A percentile compares a stretch with the other conserved stretches of the same genome.
Evolutionary conservation across 2,888 invertebrate genomes (phyloP).

Genomic region (Pandemis cinnamomeana): DNA sequence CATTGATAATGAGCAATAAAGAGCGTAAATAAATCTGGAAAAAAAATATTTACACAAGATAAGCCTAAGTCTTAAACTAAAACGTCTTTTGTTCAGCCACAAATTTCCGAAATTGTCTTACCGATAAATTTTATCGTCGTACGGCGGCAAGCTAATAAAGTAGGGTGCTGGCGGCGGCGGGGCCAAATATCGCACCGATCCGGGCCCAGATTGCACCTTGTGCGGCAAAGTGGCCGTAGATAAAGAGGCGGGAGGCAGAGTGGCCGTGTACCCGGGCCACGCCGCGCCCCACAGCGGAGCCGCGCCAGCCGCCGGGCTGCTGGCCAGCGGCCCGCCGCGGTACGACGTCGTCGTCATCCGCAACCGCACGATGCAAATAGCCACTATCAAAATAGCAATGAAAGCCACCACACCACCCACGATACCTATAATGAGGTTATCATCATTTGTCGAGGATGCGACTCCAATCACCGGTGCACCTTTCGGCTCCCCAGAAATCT

Average conservation of each 20-base stretch:
- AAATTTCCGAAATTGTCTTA: constrained; percentile 56
- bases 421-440: constrained; percentile 97
- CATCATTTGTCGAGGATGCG: constrained; percentile 90
- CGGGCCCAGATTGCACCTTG: constrained; percentile 84
- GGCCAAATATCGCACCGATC: constrained; percentile 82
- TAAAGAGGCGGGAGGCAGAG: constrained; percentile 84
- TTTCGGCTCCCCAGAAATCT: constrained; percentile 85
- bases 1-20: constrained; percentile 27
- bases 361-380: constrained; percentile 94
- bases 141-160: constrained; percentile 86
- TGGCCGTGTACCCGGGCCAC: constrained; percentile 85
- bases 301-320: constrained; percentile 85
- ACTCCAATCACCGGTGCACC: constrained; percentile 83
- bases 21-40: constrained; percentile 28
- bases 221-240: constrained; percentile 88
- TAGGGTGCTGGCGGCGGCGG: constrained; percentile 87
- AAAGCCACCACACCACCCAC: constrained; percentile 96
- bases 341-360: constrained; percentile 88
- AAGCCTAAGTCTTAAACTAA: constrained; percentile 31
- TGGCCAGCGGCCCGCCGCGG: constrained; percentile 87
- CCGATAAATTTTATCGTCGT: constrained; percentile 87
- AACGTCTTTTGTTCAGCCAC: constrained; percentile 34
- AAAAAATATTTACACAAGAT: constrained; percentile 31
- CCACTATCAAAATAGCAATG: constrained; percentile 93
- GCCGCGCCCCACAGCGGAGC: constrained; percentile 85